Evolutionary conservation across 1,140 invertebrate species (phyloP).

Genomic region (Sitobion miscanthi): DNA sequence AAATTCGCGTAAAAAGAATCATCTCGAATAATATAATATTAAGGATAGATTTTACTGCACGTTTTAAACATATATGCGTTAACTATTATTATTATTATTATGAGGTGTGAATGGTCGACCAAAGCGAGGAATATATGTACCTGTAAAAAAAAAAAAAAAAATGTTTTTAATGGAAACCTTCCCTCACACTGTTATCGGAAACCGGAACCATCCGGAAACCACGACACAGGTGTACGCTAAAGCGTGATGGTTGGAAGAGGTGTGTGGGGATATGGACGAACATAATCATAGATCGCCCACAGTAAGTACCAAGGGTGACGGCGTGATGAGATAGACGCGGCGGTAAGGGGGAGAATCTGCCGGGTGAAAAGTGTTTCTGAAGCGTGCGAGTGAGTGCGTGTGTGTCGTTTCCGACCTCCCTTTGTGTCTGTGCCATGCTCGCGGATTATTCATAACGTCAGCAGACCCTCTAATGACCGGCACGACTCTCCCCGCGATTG

Average conservation of each 20-base stretch:
- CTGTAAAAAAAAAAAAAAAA: neutral
- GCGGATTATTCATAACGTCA: slow-evolving; percentile 41
- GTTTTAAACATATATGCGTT: neutral
- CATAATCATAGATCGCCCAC: slow-evolving; percentile 3
- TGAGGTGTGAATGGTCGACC: neutral
- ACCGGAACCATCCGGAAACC: neutral
- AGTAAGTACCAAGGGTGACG: neutral
- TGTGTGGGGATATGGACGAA: neutral
- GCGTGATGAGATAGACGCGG: neutral
- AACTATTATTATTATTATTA: neutral
- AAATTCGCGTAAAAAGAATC: neutral
- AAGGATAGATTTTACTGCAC: neutral
- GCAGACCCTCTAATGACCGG: slow-evolving; percentile 33
- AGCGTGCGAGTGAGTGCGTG: neutral
- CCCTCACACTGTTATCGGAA: neutral
- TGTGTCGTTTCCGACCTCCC: neutral
- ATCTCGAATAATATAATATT: neutral
- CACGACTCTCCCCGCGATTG: neutral
- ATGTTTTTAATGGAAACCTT: neutral
- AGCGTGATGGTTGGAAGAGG: neutral
- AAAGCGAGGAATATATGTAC: neutral
- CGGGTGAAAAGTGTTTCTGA: slow-evolving; percentile 22
- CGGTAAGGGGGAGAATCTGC: neutral
- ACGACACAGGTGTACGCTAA: neutral
- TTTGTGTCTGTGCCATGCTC: neutral